Evolutionary conservation across 2,888 invertebrate genomes (phyloP).

Genomic region (Ormyrus labotus): DNA sequence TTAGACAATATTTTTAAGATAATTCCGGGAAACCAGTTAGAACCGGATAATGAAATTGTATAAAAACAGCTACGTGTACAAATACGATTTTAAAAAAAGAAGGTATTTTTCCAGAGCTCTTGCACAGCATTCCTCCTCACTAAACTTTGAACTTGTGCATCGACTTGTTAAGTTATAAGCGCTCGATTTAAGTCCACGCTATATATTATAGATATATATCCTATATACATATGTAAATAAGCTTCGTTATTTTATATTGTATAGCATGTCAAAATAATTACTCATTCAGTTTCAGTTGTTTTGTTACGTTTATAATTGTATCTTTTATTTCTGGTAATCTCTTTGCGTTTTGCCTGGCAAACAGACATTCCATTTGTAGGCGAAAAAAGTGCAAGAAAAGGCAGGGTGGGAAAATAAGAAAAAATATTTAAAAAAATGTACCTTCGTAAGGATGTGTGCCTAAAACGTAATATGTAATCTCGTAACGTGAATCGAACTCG

Average conservation of each 20-base stretch:
- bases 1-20: conserved; percentile 22
- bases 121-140: conserved; percentile 17
- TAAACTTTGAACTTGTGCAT: conserved; percentile 44
- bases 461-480: conserved; percentile 41
- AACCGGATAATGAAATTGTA: background rate
- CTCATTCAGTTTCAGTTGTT: background rate
- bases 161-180: conserved; percentile 35
- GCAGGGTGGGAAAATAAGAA: background rate
- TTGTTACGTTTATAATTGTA: conserved; percentile 7
- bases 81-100: background rate
- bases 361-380: conserved; percentile 26
- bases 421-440: conserved; percentile 27
- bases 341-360: conserved; percentile 28
- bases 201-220: conserved; percentile 14
- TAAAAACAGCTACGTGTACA: conserved; percentile 7
- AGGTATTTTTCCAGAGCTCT: conserved; percentile 22
- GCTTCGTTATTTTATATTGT: conserved; percentile 42
- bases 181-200: conserved; percentile 23
- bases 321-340: background rate
- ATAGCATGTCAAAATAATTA: conserved; percentile 13
- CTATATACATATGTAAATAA: conserved; percentile 44
- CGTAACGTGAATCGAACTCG: conserved; percentile 48
- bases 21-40: background rate
- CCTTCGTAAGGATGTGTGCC: conserved; percentile 55
- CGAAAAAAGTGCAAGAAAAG: background rate